Evolutionary conservation across 2,888 invertebrate species (phyloP), one percentile per base, ranked within the genome.

Genomic region (Diachrysia chrysitis): DNA sequence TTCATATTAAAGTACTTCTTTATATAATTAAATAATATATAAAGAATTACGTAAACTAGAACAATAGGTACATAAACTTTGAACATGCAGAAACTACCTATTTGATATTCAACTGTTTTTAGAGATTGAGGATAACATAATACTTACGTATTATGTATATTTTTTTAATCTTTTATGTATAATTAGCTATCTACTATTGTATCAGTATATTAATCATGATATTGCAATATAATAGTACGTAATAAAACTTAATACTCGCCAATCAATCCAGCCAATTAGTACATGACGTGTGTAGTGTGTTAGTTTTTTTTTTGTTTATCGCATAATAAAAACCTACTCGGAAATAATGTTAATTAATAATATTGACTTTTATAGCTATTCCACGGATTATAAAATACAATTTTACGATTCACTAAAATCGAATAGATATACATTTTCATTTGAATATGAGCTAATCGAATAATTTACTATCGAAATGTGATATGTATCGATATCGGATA

Each of bases 321-420:
- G 62, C 35, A 10, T 54, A 46, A 69, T 72, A 79, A 82, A 71
- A 63, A 74, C 65, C 37, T 58, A 63, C 59, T 69, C 63, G 62
- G 23, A 56, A 67, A 73, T 77, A 75, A 77, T 68, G 69, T 67
- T 73, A 75, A 82, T 82, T 67, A 81, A 77, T 70, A 79, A 69
- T 73, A 79, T 77, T 69, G 69, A 71, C 66, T 73, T 79, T 74
- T 80, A 79, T 80, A 55, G 63, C 64, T 59, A 46, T 68, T 78
- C 64, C 29, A 67, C 35, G 29, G 61, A 69, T 69, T 61, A 67
- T 68, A 64, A 73, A 66, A 76, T 69, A 68, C 71, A 63, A 69
- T 73, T 75, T 80, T 69, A 80, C 63, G 78, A 77, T 67, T 63
- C 48, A 21, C 55, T 64, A 72, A 76, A 65, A 73, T 66, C 55